phyloP scores from a whole-genome alignment of 1,140 invertebrate species.

The Calliphora vicina region DNA sequence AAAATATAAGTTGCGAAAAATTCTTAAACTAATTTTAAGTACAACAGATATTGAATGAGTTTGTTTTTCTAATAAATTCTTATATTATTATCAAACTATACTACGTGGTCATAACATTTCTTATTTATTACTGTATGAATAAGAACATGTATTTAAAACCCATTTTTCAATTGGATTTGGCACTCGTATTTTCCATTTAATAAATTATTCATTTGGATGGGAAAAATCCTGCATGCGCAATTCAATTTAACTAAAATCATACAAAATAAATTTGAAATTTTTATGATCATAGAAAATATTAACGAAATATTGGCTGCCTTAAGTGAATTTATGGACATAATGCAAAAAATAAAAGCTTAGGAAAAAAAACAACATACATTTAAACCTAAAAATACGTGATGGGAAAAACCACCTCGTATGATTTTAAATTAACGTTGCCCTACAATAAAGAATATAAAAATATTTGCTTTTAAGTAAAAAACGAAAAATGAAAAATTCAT shows the following conservation, averaged over 20 bases:
- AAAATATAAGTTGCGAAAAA: too few species aligned
- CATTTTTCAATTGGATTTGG: neutral
- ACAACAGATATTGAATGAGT: too few species aligned
- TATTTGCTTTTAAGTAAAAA: neutral
- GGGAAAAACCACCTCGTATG: neutral
- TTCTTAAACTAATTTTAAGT: too few species aligned
- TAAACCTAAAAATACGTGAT: neutral
- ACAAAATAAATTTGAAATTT: neutral
- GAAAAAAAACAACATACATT: neutral
- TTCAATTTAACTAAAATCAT: neutral
- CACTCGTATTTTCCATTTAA: neutral
- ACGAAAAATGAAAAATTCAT: neutral
- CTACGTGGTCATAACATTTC: neutral
- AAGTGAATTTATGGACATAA: neutral
- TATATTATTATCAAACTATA: too few species aligned
- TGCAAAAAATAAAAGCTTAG: neutral
- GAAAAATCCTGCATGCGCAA: neutral
- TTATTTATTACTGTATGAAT: neutral
- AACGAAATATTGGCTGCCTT: neutral
- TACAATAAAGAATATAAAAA: neutral
- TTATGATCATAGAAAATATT: neutral
- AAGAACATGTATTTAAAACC: neutral
- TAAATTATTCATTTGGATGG: neutral
- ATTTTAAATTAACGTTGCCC: neutral
- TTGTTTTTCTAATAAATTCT: too few species aligned